A percentile compares a stretch with the other conserved stretches of the same genome.
phyloP scores from a whole-genome alignment of 1,140 invertebrate genomes.

The Orchestia grillus region DNA sequence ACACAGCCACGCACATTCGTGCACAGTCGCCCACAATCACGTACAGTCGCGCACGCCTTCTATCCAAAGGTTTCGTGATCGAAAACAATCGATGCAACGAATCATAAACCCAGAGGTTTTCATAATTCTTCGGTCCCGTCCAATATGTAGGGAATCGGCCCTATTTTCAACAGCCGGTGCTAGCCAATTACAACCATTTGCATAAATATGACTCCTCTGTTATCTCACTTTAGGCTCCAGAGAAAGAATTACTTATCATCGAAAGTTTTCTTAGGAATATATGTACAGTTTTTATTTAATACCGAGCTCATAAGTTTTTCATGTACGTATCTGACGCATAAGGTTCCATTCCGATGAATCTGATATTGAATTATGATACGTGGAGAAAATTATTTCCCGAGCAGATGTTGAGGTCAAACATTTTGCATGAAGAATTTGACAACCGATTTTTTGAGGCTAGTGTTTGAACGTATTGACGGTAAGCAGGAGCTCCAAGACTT shows the following conservation, averaged over 20 bases:
- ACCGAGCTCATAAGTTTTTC: too few species aligned
- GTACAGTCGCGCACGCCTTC: neutral
- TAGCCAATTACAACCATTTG: slow-evolving; percentile 16
- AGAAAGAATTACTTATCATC: neutral
- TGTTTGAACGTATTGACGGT: too few species aligned
- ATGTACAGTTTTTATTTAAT: neutral
- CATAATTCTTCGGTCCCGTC: neutral
- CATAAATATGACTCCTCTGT: slow-evolving; percentile 13
- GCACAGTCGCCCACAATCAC: too few species aligned
- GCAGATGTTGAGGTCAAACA: too few species aligned
- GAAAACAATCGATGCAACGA: neutral
- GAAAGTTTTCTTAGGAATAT: neutral
- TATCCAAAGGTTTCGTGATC: neutral
- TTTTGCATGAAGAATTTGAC: too few species aligned
- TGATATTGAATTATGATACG: too few species aligned
- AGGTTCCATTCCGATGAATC: too few species aligned
- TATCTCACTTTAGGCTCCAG: neutral
- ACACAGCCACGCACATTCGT: too few species aligned
- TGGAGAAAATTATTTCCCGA: too few species aligned
- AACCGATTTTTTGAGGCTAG: too few species aligned
- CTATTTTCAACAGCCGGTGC: neutral
- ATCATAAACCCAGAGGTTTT: neutral
- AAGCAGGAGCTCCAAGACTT: too few species aligned
- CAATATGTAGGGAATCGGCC: slow-evolving; percentile 14
- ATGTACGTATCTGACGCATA: too few species aligned